A percentile compares a stretch with the other conserved stretches of the same genome.
phyloP scores from a whole-genome alignment of 2,888 invertebrate genomes.

The Carcina quercana region DNA sequence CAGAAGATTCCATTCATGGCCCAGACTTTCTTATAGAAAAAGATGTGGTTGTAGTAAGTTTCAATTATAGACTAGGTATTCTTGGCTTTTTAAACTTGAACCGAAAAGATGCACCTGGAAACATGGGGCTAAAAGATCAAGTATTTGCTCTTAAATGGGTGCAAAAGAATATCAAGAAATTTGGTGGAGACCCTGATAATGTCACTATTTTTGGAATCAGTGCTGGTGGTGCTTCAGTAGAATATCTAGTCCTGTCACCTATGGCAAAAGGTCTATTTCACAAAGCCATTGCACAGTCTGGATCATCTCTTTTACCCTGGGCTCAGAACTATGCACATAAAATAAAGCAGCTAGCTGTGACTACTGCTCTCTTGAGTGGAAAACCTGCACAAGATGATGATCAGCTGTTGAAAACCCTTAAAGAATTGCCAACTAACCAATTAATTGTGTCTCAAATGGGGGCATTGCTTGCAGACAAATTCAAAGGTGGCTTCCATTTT shows the following conservation, averaged over 20 bases:
- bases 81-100: slow-evolving; percentile 57
- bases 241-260: slow-evolving; percentile 56
- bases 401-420: slow-evolving; percentile 42
- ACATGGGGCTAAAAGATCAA: slow-evolving; percentile 70
- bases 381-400: slow-evolving; percentile 27
- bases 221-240: slow-evolving; percentile 65
- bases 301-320: slow-evolving; percentile 64
- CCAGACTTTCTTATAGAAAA: slow-evolving; percentile 60
- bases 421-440: slow-evolving; percentile 37
- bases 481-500: slow-evolving; percentile 53
- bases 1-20: slow-evolving; percentile 47
- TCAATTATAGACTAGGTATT: slow-evolving; percentile 62
- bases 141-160: slow-evolving; percentile 70
- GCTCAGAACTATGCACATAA: slow-evolving; percentile 42
- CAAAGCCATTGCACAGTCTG: slow-evolving; percentile 70
- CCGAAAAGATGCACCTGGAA: slow-evolving; percentile 56
- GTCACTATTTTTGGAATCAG: slow-evolving; percentile 71
- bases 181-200: slow-evolving; percentile 62
- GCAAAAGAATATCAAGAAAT: slow-evolving; percentile 56
- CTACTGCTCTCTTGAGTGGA: slow-evolving; percentile 38
- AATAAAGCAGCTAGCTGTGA: slow-evolving; percentile 36
- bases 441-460: slow-evolving; percentile 39
- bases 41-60: slow-evolving; percentile 51
- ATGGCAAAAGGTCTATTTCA: slow-evolving; percentile 66
- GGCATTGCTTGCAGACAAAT: slow-evolving; percentile 27